phyloP scores from a whole-genome alignment of 2,797 vertebrate species.

The Micropoecilia bifurca region DNA sequence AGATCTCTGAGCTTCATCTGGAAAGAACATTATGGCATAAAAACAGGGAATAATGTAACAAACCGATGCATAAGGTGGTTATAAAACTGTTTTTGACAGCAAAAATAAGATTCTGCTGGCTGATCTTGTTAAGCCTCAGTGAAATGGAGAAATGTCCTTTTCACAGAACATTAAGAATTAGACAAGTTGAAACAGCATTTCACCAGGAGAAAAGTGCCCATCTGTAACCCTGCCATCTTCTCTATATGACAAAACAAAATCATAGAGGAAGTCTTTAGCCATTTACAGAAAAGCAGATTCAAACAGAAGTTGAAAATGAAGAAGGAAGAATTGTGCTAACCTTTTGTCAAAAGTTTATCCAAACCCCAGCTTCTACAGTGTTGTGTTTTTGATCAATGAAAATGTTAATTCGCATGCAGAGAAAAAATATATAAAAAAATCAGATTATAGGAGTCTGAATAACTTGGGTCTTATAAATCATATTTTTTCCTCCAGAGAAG shows the following conservation, averaged over 20 bases:
- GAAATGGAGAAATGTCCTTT: slow-evolving; percentile 45
- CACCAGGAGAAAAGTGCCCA: slow-evolving; percentile 26
- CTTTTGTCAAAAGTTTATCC: not conserved
- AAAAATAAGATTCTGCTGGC: slow-evolving; percentile 37
- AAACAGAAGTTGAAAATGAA: not conserved
- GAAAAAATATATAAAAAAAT: not conserved
- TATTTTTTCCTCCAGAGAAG: not conserved
- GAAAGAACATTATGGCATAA: not conserved
- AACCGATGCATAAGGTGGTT: slow-evolving; percentile 8
- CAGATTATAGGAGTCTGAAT: not conserved
- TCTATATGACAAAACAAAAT: slow-evolving; percentile 14
- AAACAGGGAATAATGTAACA: not conserved
- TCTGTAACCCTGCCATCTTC: slow-evolving; percentile 10
- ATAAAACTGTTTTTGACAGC: slow-evolving; percentile 52
- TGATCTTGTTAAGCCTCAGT: slow-evolving; percentile 31
- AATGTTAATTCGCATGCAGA: too few species aligned
- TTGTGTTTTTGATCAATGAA: not conserved
- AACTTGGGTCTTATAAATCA: slow-evolving; percentile 10
- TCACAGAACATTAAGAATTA: slow-evolving; percentile 31
- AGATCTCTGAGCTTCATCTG: slow-evolving; percentile 15
- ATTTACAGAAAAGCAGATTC: not conserved
- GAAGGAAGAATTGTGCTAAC: not conserved
- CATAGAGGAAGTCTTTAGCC: not conserved
- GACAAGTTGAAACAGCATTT: slow-evolving; percentile 27
- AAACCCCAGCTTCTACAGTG: not conserved